A percentile compares a stretch with the other conserved stretches of the same genome.
Evolutionary conservation across 64 coral and sea anemone species (phyloP).

Genomic region (Pachyseris speciosa): DNA sequence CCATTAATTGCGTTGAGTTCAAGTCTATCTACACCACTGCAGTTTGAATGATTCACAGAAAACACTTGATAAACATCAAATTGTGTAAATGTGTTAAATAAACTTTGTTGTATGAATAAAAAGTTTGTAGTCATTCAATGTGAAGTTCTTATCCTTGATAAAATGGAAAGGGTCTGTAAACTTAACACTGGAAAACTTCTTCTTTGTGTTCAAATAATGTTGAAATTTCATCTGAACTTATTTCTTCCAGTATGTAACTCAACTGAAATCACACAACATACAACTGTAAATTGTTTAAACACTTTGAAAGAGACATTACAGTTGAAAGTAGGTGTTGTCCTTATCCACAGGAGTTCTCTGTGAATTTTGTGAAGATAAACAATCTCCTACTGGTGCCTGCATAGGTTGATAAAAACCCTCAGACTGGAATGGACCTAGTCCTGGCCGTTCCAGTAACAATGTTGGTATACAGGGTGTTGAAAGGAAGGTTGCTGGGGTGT

Average conservation of each 20-base stretch:
- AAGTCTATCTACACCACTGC: conserved; percentile 4
- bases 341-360: not conserved
- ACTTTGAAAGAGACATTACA: conserved; percentile 1
- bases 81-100: not conserved
- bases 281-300: conserved; percentile 17
- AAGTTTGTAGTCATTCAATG: not conserved
- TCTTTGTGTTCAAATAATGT: conserved; percentile 1
- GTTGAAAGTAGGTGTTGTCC: not conserved
- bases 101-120: not conserved
- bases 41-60: not conserved
- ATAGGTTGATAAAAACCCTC: not conserved
- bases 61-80: not conserved
- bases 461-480: not conserved
- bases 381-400: not conserved
- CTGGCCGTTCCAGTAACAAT: not conserved
- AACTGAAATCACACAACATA: conserved; percentile 1
- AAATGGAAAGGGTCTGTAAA: not conserved
- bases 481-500: not conserved
- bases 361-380: not conserved
- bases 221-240: not conserved
- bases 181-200: not conserved
- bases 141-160: conserved; percentile 2
- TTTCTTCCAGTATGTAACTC: conserved; percentile 6
- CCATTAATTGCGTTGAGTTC: not conserved
- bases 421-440: not conserved